Percentiles rank a stretch among this genome's conserved stretches.
phyloP scores from a whole-genome alignment of 2,113 vertebrate species.

The Sporophila hypoxantha region DNA sequence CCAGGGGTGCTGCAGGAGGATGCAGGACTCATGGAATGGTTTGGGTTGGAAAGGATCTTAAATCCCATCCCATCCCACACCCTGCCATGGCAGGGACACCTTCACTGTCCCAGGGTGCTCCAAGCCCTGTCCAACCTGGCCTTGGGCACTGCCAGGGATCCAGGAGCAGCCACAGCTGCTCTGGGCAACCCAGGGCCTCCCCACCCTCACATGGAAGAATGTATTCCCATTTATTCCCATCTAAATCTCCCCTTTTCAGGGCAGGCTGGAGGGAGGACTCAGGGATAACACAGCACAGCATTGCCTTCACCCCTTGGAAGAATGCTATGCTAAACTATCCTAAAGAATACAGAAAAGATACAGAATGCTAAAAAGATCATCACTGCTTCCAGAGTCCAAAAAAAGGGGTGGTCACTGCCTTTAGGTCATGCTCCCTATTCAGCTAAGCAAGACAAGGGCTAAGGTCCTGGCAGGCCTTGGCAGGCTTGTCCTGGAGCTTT shows the following conservation, averaged over 20 bases:
- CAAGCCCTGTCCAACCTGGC: neutral
- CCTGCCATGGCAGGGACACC: neutral
- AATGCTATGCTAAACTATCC: too few species aligned
- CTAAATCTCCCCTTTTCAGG: neutral
- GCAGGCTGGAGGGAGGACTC: neutral
- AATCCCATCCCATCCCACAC: neutral
- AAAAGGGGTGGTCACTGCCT: neutral
- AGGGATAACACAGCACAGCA: neutral
- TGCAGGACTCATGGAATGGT: neutral
- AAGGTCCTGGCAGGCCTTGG: neutral
- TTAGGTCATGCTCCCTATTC: neutral
- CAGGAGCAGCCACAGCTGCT: neutral
- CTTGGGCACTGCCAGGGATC: neutral
- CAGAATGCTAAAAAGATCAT: too few species aligned
- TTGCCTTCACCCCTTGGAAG: neutral
- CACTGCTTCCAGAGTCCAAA: too few species aligned
- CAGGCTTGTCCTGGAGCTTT: neutral
- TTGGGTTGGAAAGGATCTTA: neutral
- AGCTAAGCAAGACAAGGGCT: neutral
- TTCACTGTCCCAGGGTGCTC: accelerated
- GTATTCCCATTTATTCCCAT: neutral
- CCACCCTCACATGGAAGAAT: neutral
- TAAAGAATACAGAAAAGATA: too few species aligned
- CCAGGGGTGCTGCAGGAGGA: neutral
- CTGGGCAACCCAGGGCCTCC: neutral